These are phyloP conservation scores for Habrosyne pyritoides DNA, from an alignment of 2,888 invertebrate species.

Conservation along the genomic window DNA sequence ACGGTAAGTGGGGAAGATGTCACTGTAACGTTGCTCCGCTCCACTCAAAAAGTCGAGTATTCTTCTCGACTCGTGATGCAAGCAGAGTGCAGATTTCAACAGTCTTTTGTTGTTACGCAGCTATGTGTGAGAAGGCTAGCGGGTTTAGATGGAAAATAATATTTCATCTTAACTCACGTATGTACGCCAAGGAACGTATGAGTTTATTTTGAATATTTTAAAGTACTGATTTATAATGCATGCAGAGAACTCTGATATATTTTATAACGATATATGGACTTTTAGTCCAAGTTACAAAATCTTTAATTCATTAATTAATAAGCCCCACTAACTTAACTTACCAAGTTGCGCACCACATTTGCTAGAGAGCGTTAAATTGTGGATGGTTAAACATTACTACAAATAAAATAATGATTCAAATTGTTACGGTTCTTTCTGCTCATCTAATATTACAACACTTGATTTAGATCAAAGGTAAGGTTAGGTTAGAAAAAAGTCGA, in stretches of 20 bases:
- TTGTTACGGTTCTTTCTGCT: no score
- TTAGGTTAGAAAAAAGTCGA: no score
- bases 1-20: conserved; percentile 69
- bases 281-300: no score
- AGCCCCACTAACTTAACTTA: no score
- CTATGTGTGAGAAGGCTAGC: conserved; percentile 24
- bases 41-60: conserved; percentile 65
- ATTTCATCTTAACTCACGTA: conserved; percentile 5
- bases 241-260: background rate
- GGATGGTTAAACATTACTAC: no score
- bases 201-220: background rate
- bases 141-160: conserved; percentile 14
- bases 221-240: background rate
- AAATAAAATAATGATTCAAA: no score
- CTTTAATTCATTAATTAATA: no score
- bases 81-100: conserved; percentile 67
- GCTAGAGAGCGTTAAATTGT: no score
- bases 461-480: no score
- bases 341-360: no score
- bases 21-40: conserved; percentile 65
- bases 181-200: background rate
- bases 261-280: background rate
- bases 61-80: conserved; percentile 59
- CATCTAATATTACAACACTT: no score
- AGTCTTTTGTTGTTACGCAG: conserved; percentile 65